Percentiles rank a stretch among this genome's conserved stretches.
phyloP scores from a whole-genome alignment of 2,888 invertebrate species.

The Cerceris ruficornis region DNA sequence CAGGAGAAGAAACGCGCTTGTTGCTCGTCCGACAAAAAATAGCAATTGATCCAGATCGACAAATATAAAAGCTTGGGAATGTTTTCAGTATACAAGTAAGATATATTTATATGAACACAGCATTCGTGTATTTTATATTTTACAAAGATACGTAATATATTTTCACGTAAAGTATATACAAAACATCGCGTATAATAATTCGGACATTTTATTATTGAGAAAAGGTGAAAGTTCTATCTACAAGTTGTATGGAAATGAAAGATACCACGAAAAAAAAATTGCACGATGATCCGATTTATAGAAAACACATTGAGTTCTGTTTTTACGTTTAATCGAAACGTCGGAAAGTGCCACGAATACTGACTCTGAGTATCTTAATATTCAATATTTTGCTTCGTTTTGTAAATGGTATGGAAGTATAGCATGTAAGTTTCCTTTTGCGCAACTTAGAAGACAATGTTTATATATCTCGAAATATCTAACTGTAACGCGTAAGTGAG shows the following conservation, averaged over 20 bases:
- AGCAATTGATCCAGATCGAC: no score
- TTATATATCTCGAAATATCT: slow-evolving; percentile 3
- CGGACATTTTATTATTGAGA: not conserved
- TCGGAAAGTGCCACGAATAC: slow-evolving; percentile 17
- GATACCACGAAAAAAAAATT: slow-evolving; percentile 3
- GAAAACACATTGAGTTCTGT: not conserved
- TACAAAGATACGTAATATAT: slow-evolving; percentile 8
- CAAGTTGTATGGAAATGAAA: slow-evolving; percentile 18
- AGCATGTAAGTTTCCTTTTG: not conserved
- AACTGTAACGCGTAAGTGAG: slow-evolving; percentile 17
- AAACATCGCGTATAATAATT: slow-evolving; percentile 34
- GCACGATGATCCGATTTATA: slow-evolving; percentile 3
- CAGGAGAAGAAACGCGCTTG: no score
- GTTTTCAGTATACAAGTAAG: not conserved
- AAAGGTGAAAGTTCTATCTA: slow-evolving; percentile 13
- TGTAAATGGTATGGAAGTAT: not conserved
- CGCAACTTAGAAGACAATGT: not conserved
- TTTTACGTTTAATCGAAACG: not conserved
- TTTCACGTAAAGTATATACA: slow-evolving; percentile 10
- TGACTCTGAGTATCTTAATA: slow-evolving; percentile 1
- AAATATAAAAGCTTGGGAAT: no score
- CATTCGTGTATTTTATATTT: not conserved
- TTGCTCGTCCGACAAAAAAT: no score
- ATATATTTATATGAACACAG: not conserved
- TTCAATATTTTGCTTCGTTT: not conserved